Evolutionary conservation across 2,797 vertebrate genomes (phyloP), one percentile per base, ranked within the genome.

Genomic region (Ctenosaura bakeri): DNA sequence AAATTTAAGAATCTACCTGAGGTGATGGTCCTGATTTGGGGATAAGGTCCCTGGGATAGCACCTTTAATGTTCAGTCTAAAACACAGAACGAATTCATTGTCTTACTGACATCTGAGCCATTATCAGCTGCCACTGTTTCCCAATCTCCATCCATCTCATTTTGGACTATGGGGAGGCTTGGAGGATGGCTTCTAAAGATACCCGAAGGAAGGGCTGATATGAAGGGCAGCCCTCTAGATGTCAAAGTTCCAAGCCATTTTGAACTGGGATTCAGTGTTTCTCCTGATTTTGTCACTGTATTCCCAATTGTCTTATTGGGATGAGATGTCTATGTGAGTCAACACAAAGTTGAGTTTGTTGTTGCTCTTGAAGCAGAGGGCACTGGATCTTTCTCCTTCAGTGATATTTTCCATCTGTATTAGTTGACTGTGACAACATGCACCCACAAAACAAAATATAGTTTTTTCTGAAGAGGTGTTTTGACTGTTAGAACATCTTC

Each of bases 301-400:
- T 93, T 94, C 56, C 89, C n/a, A 80, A 93, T 89, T 62, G 91
- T 71, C 8, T 89, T 90, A 86, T 90, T 88, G 84, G 0, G 16
- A 62, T 71, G 64, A 59, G 66, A 91, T 78, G 42, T 86, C 22
- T 89, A 62, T 81, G 85, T 88, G 79, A 91, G 54, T 79, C 79
- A 83, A 73, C 18, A 71, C 0, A 69, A 56, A 52, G 86, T 73
- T 3, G 69, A 94, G 89, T 80, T 54, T 22, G 16, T 16, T 79
- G 42, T 42, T 91, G 88, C 64, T 88, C 52, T 94, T 91, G 79
- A 91, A 78, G 83, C 52, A 0, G 0, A 54, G 38, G 90, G 88
- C 89, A 86, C 69, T 29, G 8, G 82, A 38, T 83, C 87, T 92
- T 93, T 87, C 91, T 92, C 88, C 86, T 94, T 90, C 77, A 50